Evolutionary conservation across 2,113 vertebrate species (phyloP), one percentile per base, ranked within the genome.

Genomic region (Alosa alosa): DNA sequence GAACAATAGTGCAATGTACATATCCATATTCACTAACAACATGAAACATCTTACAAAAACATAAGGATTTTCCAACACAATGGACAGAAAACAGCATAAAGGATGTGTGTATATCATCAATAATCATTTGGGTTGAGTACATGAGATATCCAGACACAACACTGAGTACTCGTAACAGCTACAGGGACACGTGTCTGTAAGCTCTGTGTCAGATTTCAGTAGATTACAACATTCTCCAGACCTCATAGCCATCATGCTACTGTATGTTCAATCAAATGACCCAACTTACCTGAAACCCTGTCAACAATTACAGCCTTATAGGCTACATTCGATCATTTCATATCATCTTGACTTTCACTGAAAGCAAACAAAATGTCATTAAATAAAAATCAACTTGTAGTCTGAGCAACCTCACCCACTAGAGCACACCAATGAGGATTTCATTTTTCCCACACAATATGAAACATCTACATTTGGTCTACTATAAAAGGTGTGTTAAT

Each of bases 1-100:
- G 94, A 95, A 91, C 90, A 92, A 89, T 90, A 95, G 93, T 95
- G 94, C 95, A 94, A 94, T 89, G 84, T 87, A 88, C 88, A 86
- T 82, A 83, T 92, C 92, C 60, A 64, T 10, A 15, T 72, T 31
- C n/a, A 72, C 7, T 72, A 72, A 72, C 7, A 36, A 72, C 64
- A 72, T 36, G 11, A 72, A 72, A 60, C 55, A 60, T 22, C 55
- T 60, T 6, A 72, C 10, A 11, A 36, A 10, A 36, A 31, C n/a
- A 72, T 36, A 11, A 36, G 55, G 18, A 57, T 57, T 57, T 18
- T 57, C 55, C 55, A 57, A 57, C 20, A 22, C 55, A 22, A 20
- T 22, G 55, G 4, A 1, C 6, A 60, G 18, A 60, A 18, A 20
- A 22, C 55, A 60, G 18, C 20, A 22, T 60, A 60, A 18, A 72